These are phyloP conservation scores for Rhinoraja longicauda DNA, from an alignment of 2,797 vertebrate genomes.

Conservation along the genomic window DNA sequence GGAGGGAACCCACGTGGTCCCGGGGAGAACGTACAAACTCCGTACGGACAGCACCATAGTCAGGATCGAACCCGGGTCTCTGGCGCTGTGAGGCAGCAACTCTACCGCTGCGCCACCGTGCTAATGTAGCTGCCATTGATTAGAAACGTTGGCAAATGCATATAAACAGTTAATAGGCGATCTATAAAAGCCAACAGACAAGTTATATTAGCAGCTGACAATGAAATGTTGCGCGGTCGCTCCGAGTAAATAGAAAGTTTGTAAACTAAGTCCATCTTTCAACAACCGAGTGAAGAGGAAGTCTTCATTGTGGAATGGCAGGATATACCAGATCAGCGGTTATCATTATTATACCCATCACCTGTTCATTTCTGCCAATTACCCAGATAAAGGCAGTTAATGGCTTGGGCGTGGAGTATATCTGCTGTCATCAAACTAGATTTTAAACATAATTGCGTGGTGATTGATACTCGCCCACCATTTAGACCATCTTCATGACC, in stretches of 20 bases:
- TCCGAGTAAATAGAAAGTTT: background rate
- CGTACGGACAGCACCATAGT: no score
- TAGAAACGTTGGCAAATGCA: background rate
- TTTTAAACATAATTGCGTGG: background rate
- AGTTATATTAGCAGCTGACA: background rate
- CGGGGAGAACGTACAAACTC: no score
- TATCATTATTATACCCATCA: background rate
- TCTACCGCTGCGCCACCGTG: no score
- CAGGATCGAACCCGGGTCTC: no score
- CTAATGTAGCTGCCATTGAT: no score
- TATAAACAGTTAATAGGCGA: no score
- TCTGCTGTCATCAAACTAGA: background rate
- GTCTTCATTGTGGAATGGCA: background rate
- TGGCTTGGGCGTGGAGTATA: background rate
- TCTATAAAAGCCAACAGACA: background rate
- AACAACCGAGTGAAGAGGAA: background rate
- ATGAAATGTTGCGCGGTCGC: background rate
- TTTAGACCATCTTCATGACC: background rate
- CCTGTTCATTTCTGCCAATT: background rate
- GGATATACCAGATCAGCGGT: background rate
- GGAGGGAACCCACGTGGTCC: no score
- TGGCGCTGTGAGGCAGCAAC: no score
- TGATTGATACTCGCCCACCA: background rate
- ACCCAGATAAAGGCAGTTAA: background rate
- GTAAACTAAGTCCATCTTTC: background rate